These are phyloP conservation scores for Microcebus lehilahytsara DNA, from an alignment of 2,113 vertebrate genomes.

Conservation along the genomic window DNA sequence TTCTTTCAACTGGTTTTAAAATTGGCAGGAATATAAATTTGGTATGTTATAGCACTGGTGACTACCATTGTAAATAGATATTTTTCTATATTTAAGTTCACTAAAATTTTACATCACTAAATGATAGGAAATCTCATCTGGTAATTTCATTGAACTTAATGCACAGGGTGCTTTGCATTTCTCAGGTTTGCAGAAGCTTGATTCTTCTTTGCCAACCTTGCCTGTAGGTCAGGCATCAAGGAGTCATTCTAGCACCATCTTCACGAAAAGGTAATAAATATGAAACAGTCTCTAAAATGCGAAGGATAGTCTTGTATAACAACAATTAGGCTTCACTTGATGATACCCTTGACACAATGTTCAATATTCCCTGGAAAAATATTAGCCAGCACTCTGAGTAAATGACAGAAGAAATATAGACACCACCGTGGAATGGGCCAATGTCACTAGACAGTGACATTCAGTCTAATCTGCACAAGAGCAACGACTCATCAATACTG, in stretches of 20 bases:
- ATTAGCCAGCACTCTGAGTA: neutral
- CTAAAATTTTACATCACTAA: neutral
- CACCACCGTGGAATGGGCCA: neutral
- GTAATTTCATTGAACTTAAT: constrained; percentile 1
- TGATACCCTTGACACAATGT: neutral
- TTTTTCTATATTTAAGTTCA: neutral
- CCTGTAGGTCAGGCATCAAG: neutral
- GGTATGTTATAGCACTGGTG: neutral
- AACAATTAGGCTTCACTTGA: constrained; percentile 22
- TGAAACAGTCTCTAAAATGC: neutral
- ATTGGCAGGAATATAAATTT: neutral
- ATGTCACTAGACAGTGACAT: neutral
- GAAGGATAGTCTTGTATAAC: neutral
- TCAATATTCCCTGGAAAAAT: constrained; percentile 19
- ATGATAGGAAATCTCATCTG: neutral
- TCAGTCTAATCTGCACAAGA: neutral
- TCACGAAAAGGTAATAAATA: neutral
- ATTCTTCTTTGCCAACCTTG: neutral
- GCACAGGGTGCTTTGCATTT: neutral
- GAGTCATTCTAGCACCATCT: neutral
- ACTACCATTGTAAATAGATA: neutral
- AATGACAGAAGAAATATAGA: neutral
- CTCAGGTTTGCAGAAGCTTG: neutral
- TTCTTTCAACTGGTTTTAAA: neutral
- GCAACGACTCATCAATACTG: neutral